These are phyloP conservation scores for Procavia capensis DNA, from an alignment of 2,113 vertebrate genomes.

Conservation along the genomic window DNA sequence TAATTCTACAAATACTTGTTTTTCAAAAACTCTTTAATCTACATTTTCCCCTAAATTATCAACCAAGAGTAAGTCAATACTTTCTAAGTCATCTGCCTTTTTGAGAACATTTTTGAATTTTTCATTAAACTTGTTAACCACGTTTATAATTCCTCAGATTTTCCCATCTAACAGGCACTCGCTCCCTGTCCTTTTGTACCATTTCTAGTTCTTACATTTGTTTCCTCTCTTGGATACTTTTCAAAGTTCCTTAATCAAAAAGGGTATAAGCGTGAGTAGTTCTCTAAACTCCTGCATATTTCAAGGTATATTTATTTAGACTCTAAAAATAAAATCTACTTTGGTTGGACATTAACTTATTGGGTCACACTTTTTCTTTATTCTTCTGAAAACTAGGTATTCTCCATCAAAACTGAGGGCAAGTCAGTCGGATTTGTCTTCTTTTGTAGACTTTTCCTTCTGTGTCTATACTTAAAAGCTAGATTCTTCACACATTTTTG, in stretches of 20 bases:
- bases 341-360: background rate
- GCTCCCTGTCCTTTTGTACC: background rate
- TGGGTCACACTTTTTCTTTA: background rate
- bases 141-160: background rate
- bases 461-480: background rate
- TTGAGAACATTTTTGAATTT: conserved; percentile 41
- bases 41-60: background rate
- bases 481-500: conserved; percentile 5
- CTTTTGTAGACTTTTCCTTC: background rate
- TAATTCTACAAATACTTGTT: background rate
- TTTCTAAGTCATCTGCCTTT: background rate
- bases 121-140: background rate
- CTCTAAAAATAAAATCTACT: background rate
- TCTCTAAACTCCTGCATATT: background rate
- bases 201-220: background rate
- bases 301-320: background rate
- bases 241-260: conserved; percentile 19
- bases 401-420: background rate
- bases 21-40: background rate
- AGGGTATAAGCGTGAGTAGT: background rate
- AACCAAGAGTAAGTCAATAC: background rate
- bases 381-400: conserved; percentile 11
- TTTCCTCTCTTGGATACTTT: background rate
- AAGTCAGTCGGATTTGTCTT: background rate
- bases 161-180: background rate